Conservation (phyloP, 2,888 invertebrate species). For the Adelognathus sp. region DNA sequence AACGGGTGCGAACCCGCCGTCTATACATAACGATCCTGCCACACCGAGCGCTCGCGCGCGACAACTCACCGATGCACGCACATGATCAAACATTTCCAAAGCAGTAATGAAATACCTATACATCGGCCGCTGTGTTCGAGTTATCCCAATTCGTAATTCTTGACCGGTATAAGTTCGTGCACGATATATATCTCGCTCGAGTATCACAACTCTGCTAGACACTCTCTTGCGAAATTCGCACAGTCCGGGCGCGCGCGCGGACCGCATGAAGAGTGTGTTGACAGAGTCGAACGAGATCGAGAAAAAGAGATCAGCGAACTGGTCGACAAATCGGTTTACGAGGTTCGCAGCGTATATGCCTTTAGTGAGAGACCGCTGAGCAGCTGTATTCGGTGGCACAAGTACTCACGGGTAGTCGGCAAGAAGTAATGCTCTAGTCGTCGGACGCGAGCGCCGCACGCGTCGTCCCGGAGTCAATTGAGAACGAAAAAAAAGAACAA, state of each 20-base stretch:
- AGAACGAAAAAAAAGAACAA: neutral
- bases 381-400: slow-evolving; percentile 4
- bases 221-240: slow-evolving; percentile 38
- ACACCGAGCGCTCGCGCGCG: neutral
- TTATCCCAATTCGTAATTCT: neutral
- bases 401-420: slow-evolving; percentile 8
- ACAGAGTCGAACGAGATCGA: slow-evolving; percentile 33
- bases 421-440: neutral
- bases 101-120: neutral
- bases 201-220: slow-evolving; percentile 3
- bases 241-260: slow-evolving; percentile 14
- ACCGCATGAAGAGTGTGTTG: neutral
- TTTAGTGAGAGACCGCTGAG: slow-evolving; percentile 8
- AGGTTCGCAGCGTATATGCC: neutral
- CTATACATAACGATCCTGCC: slow-evolving; percentile 41
- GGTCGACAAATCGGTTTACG: slow-evolving; percentile 51
- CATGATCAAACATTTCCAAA: slow-evolving; percentile 20
- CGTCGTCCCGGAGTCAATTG: slow-evolving; percentile 12
- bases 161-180: neutral
- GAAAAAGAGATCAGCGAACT: slow-evolving; percentile 46
- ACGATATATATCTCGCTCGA: neutral
- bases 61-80: neutral
- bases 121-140: neutral
- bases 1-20: slow-evolving; percentile 73
- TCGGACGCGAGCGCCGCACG: slow-evolving; percentile 23